Percentiles rank a stretch among this genome's conserved stretches.
phyloP scores from a whole-genome alignment of 1,140 invertebrate species.

The Papilio dardanus region DNA sequence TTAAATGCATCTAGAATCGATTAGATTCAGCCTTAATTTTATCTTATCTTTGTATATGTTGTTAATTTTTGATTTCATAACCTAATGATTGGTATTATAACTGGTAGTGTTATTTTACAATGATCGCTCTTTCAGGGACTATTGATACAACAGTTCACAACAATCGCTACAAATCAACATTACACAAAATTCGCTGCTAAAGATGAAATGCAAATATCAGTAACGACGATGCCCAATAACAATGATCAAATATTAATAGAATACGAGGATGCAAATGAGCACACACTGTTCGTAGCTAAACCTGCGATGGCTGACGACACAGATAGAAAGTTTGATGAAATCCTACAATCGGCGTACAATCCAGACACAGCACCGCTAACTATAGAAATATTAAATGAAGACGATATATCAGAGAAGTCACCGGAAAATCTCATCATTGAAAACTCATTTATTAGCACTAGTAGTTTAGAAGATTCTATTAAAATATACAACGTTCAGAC shows the following conservation, averaged over 20 bases:
- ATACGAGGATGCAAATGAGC: conserved; percentile 68
- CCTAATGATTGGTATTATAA: background rate
- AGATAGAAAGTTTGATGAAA: conserved; percentile 73
- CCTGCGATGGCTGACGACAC: conserved; percentile 65
- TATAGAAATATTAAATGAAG: conserved; percentile 43
- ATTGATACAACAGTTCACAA: conserved; percentile 77
- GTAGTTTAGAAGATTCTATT: conserved; percentile 78
- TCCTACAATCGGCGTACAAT: conserved; percentile 62
- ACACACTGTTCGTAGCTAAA: conserved; percentile 65
- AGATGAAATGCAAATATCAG: conserved; percentile 63
- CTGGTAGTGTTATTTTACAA: conserved; percentile 41
- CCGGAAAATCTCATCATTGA: conserved; percentile 57
- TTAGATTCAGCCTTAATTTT: conserved; percentile 7
- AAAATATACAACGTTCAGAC: conserved; percentile 81
- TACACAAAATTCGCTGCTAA: conserved; percentile 66
- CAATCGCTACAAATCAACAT: conserved; percentile 73
- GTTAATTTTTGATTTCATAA: conserved; percentile 3
- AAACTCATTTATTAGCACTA: conserved; percentile 70
- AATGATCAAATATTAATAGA: conserved; percentile 71
- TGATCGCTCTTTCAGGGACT: conserved; percentile 70
- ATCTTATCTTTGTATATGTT: conserved; percentile 20
- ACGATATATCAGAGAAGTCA: conserved; percentile 59
- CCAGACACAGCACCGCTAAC: conserved; percentile 45
- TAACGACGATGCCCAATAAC: conserved; percentile 63
- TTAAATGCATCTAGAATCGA: conserved; percentile 5